phyloP scores from a whole-genome alignment of 1,140 invertebrate genomes.

The Aphaenogaster rudis region DNA sequence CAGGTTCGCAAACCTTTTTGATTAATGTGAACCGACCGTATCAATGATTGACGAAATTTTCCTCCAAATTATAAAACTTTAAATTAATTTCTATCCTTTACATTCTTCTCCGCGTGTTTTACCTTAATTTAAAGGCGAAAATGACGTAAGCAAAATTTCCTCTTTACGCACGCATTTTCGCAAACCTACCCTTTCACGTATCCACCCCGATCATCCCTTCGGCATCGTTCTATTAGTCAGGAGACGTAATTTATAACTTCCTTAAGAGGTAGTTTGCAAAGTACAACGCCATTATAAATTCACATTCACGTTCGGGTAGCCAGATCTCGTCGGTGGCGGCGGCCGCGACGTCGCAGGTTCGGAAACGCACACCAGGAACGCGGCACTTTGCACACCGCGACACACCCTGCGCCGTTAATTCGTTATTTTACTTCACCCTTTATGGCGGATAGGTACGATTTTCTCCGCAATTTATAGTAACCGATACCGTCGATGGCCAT shows the following conservation, averaged over 20 bases:
- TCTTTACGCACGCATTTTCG: not conserved
- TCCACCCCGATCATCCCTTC: conserved; percentile 7
- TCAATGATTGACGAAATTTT: not conserved
- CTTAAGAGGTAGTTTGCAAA: conserved; percentile 70
- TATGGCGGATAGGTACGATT: conserved; percentile 74
- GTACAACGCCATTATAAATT: conserved; percentile 77
- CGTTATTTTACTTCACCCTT: conserved; percentile 79
- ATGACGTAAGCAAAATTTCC: not conserved
- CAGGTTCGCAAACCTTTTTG: not conserved
- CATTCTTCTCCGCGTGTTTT: not conserved
- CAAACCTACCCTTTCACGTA: not conserved
- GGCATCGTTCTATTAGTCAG: conserved; percentile 28
- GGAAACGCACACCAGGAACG: conserved; percentile 62
- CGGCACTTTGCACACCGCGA: conserved; percentile 75
- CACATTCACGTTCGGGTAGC: conserved; percentile 60
- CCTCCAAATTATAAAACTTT: not conserved
- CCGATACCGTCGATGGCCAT: conserved; percentile 76
- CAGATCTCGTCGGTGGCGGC: conserved; percentile 18
- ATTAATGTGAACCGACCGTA: not conserved
- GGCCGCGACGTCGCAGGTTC: conserved; percentile 33
- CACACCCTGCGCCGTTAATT: conserved; percentile 78
- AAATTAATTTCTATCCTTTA: not conserved
- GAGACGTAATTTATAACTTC: conserved; percentile 72
- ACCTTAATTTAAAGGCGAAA: not conserved
- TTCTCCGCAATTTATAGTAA: conserved; percentile 76